Evolutionary conservation across 2,113 vertebrate genomes (phyloP), one percentile per base, ranked within the genome.

Genomic region (Xiphorhynchus elegans): DNA sequence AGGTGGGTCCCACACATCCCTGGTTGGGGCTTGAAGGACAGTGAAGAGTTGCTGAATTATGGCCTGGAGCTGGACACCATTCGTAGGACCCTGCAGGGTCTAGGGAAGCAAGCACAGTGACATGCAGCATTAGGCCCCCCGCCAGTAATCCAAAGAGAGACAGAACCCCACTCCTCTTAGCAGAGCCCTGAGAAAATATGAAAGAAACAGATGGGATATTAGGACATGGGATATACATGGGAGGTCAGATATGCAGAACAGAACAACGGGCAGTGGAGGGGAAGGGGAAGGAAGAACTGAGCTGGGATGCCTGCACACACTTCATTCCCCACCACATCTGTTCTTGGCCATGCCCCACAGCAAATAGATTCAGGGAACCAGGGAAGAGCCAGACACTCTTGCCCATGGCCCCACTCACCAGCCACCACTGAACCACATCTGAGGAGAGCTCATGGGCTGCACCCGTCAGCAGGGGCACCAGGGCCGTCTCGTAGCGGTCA

Each of bases 351-450:
- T 64, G 44, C 5, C 50, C 42, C 17, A 25, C 55, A 11, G 6
- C n/a, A 35, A 20, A 67, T 39, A 44, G 24, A 15, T 28, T 26
- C 4, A 6, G 14, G 29, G 9, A 78, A 33, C 29, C 44, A 3
- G 2, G 20, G 23, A 84, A 24, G 52, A 70, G 9, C 7, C 31
- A 35, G 2, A 0, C 15, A 25, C 7, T 26, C 35, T 25, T 3
- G 1, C 23, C 21, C 12, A 1, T 6, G 13, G 4, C 17, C 26
- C 13, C 37, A 94, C 95, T 99, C 93, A 99, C 98, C 98, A 98
- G 91, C 98, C 98, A 99, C 98, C 98, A 99, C 10, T 26, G 72
- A 28, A 98, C 83, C 7, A 97, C 97, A 0, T 89, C 79, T 0
- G 39, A 58, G 39, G 98, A 93, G 24, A 99, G 90, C 50, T 95